phyloP scores from a whole-genome alignment of 1,140 invertebrate species.

The Grapholita molesta region DNA sequence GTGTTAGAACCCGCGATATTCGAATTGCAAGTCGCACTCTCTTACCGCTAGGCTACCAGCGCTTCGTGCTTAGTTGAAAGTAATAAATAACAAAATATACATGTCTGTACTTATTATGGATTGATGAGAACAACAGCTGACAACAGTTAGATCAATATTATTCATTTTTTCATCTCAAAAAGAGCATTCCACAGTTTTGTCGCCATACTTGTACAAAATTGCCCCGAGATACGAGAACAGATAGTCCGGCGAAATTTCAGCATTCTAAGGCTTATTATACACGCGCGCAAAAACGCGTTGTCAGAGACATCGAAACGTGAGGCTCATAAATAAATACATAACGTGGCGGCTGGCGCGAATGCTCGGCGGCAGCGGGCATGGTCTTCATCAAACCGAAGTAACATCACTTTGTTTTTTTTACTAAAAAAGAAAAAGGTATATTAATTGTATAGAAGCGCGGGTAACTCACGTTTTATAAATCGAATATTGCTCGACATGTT shows the following conservation, averaged over 20 bases:
- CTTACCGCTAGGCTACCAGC: too few relatives aligned
- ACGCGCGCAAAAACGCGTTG: constrained; percentile 61
- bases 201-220: not conserved
- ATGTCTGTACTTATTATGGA: too few relatives aligned
- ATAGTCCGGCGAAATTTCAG: not conserved
- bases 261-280: constrained; percentile 45
- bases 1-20: too few relatives aligned
- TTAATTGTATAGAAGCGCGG: too few relatives aligned
- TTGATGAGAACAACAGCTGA: not conserved
- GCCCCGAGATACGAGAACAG: not conserved
- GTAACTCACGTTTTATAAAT: too few relatives aligned
- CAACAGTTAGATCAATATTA: not conserved
- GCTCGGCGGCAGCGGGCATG: not conserved
- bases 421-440: too few relatives aligned
- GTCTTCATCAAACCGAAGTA: too few relatives aligned
- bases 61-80: too few relatives aligned
- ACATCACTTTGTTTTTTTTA: too few relatives aligned
- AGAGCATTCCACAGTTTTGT: not conserved
- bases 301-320: constrained; percentile 55
- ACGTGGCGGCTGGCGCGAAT: constrained; percentile 18
- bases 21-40: too few relatives aligned
- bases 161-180: not conserved
- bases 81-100: too few relatives aligned
- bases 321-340: constrained; percentile 74
- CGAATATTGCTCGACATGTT: too few relatives aligned